Conservation (phyloP, 2,113 vertebrate species). For the Sisor rabdophorus region DNA sequence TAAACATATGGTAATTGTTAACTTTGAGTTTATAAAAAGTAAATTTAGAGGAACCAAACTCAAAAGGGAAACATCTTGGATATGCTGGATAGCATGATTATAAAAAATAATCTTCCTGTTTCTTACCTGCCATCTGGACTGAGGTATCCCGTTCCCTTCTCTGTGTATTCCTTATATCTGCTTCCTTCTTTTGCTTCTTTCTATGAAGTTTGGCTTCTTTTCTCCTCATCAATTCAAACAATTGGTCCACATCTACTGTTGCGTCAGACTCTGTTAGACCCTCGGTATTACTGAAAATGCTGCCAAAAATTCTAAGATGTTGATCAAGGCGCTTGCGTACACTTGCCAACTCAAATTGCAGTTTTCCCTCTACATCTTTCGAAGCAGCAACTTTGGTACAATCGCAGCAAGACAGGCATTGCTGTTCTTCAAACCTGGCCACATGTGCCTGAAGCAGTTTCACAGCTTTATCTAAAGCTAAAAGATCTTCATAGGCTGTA, state of each 20-base stretch:
- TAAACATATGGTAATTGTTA: too few species aligned
- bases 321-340: slow-evolving; percentile 64
- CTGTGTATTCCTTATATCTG: slow-evolving; percentile 6
- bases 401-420: slow-evolving; percentile 48
- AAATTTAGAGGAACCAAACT: too few species aligned
- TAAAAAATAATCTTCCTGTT: neutral
- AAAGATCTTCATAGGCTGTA: slow-evolving; percentile 49
- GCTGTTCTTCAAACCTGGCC: slow-evolving; percentile 50
- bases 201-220: slow-evolving; percentile 62
- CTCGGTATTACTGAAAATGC: slow-evolving; percentile 77
- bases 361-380: slow-evolving; percentile 25
- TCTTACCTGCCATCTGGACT: slow-evolving; percentile 51
- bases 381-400: slow-evolving; percentile 17
- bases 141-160: slow-evolving; percentile 46
- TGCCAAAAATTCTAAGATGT: slow-evolving; percentile 76
- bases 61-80: neutral
- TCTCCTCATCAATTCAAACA: slow-evolving; percentile 69
- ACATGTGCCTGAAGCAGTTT: slow-evolving; percentile 55
- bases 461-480: slow-evolving; percentile 61
- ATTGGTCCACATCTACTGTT: slow-evolving; percentile 74
- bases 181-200: slow-evolving; percentile 62
- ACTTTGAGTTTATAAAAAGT: too few species aligned
- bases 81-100: neutral
- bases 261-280: slow-evolving; percentile 62
- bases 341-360: slow-evolving; percentile 58